A percentile compares a stretch with the other conserved stretches of the same genome.
phyloP scores from a whole-genome alignment of 1,140 invertebrate genomes.

The Cryptotermes secundus region DNA sequence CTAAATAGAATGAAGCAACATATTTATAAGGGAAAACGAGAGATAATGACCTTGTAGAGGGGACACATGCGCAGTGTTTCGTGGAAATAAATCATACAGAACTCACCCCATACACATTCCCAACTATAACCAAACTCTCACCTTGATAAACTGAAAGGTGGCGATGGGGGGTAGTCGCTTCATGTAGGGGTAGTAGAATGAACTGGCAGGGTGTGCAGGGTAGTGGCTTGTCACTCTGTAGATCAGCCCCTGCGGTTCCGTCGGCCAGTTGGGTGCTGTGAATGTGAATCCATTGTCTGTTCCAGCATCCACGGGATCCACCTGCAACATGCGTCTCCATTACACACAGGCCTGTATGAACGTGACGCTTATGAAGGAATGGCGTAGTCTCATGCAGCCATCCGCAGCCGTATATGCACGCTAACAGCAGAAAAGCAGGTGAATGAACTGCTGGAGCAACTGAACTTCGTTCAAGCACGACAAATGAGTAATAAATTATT shows the following conservation, averaged over 20 bases:
- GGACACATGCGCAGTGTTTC: too few species aligned
- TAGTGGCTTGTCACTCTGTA: constrained; percentile 55
- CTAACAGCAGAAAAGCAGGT: too few species aligned
- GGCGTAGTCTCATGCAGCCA: too few species aligned
- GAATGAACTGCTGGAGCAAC: too few species aligned
- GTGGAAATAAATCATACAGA: too few species aligned
- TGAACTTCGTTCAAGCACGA: too few species aligned
- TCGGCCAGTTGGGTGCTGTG: constrained; percentile 60
- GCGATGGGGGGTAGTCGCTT: constrained; percentile 55
- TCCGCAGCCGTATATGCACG: too few species aligned
- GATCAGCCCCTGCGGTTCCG: constrained; percentile 58
- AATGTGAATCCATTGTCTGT: constrained; percentile 67
- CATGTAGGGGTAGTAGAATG: constrained; percentile 58
- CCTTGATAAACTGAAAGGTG: constrained; percentile 86
- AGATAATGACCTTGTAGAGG: too few species aligned
- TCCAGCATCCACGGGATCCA: constrained; percentile 66
- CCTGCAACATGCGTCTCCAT: constrained; percentile 38
- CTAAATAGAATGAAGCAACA: too few species aligned
- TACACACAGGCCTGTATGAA: not conserved
- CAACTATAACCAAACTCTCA: constrained; percentile 48
- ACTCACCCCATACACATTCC: not conserved
- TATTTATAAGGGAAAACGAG: too few species aligned
- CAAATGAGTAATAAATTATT: too few species aligned
- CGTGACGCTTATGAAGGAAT: too few species aligned
- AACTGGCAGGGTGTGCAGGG: constrained; percentile 57